phyloP scores from a whole-genome alignment of 2,888 invertebrate species.

The Neocrepidodera transversa region DNA sequence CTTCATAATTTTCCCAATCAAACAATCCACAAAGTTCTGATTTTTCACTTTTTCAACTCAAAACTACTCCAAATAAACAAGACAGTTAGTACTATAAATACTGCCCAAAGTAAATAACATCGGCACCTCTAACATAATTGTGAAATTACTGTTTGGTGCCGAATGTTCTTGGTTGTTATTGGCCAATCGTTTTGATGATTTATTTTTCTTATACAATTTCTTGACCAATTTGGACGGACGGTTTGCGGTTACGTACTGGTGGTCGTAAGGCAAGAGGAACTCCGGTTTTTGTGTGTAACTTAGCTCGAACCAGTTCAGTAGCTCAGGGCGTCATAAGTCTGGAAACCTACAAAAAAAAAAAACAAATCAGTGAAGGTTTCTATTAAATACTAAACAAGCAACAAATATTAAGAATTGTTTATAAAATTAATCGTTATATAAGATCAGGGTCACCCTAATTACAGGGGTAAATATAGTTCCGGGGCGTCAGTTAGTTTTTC shows the following conservation, averaged over 20 bases:
- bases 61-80: conserved; percentile 67
- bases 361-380: no score
- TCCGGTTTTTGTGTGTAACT: conserved; percentile 55
- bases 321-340: conserved; percentile 80
- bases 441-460: no score
- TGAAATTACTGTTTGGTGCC: conserved; percentile 46
- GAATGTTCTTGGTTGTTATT: conserved; percentile 14
- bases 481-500: no score
- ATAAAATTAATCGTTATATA: no score
- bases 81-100: conserved; percentile 72
- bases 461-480: no score
- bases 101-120: conserved; percentile 71
- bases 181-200: conserved; percentile 37
- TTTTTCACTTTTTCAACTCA: neutral
- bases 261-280: conserved; percentile 54
- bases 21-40: no score
- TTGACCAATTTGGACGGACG: conserved; percentile 32
- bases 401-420: no score
- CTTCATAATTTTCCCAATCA: no score
- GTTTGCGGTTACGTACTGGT: conserved; percentile 13
- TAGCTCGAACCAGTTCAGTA: conserved; percentile 57
- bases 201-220: conserved; percentile 64
- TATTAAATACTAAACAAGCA: no score
- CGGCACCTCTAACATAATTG: conserved; percentile 67
- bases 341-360: conserved; percentile 70